Evolutionary conservation across 2,888 invertebrate species (phyloP), one percentile per base, ranked within the genome.

Genomic region (Chaetogeoica ovagalla): DNA sequence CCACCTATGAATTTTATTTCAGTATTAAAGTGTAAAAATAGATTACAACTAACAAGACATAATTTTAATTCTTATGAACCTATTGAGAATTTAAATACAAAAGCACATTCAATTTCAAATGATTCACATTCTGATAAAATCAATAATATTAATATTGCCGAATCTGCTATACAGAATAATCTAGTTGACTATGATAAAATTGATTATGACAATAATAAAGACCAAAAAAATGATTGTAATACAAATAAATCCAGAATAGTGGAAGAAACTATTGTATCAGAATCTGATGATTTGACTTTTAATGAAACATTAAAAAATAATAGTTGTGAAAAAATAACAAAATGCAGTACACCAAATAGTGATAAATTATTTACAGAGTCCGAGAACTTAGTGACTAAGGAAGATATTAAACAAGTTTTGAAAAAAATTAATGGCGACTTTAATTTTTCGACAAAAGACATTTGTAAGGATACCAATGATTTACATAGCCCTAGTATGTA

Each of bases 1-100:
- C 60, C 69, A 21, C 55, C 69, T 19, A 21, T 69, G 69, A 77
- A 62, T 70, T 77, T 70, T 77, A 62, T 62, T 37, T 77, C 77
- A 37, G 19, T 77, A 39, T 62, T 77, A 55, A 77, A 77, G 37
- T 70, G 21, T 70, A 77, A 77, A 69, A 13, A 62, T 17, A 60
- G 21, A 55, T 66, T 70, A 52, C 60, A 52, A 69, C 52, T 48
- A 52, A 9, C 21, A 62, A 37, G 52, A 77, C 30, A 70, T 7
- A 60, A 60, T 62, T 70, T 70, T 21, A 6, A 77, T 48, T 23
- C 17, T 0, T 21, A 2, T 37, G 43, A 23, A 52, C n/a, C 60
- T 21, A 37, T 17, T 43, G 30, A 19, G 21, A 8, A 68, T 59
- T 68, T 76, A 48, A 68, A 7, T 57, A 39, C 23, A 17, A 65